phyloP scores from a whole-genome alignment of 2,797 vertebrate genomes.

The Takifugu rubripes region DNA sequence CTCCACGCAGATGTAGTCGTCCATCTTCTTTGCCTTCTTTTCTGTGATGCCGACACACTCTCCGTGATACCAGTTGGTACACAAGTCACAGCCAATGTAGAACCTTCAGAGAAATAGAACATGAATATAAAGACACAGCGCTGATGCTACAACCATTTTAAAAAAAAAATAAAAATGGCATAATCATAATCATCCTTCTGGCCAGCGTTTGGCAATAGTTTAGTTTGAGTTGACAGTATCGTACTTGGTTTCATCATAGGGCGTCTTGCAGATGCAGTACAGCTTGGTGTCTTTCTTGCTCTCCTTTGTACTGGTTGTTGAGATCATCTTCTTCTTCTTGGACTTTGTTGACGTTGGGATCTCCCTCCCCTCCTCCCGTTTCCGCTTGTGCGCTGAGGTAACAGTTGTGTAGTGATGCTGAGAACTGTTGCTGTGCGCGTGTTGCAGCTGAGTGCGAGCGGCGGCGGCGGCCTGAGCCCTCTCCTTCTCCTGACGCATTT shows the following conservation, averaged over 20 bases:
- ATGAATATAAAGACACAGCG: not conserved
- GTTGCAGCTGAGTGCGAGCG: slow-evolving; percentile 51
- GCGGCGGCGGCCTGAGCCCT: slow-evolving; percentile 62
- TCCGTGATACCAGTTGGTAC: slow-evolving; percentile 98
- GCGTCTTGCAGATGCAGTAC: slow-evolving; percentile 97
- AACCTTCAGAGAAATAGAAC: slow-evolving; percentile 75
- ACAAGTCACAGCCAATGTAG: slow-evolving; percentile 98
- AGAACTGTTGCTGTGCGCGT: slow-evolving; percentile 59
- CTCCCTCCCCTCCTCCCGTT: slow-evolving; percentile 86
- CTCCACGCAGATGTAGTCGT: slow-evolving; percentile 99
- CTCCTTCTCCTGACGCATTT: slow-evolving; percentile 88
- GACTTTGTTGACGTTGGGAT: slow-evolving; percentile 74
- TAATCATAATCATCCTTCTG: no score
- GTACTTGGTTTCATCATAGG: slow-evolving; percentile 96
- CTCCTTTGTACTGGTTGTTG: slow-evolving; percentile 90
- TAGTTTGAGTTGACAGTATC: slow-evolving; percentile 19
- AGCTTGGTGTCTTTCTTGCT: slow-evolving; percentile 94
- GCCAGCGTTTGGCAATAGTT: no score
- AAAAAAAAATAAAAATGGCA: no score
- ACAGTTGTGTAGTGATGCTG: slow-evolving; percentile 58
- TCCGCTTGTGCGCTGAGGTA: slow-evolving; percentile 83
- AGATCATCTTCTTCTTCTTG: slow-evolving; percentile 98
- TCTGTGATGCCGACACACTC: slow-evolving; percentile 98
- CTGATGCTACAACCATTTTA: no score
- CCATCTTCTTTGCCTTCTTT: slow-evolving; percentile 99